Base-by-base conservation (phyloP, 1,140 invertebrate species). In the Macrocentrus cingulum region DNA sequence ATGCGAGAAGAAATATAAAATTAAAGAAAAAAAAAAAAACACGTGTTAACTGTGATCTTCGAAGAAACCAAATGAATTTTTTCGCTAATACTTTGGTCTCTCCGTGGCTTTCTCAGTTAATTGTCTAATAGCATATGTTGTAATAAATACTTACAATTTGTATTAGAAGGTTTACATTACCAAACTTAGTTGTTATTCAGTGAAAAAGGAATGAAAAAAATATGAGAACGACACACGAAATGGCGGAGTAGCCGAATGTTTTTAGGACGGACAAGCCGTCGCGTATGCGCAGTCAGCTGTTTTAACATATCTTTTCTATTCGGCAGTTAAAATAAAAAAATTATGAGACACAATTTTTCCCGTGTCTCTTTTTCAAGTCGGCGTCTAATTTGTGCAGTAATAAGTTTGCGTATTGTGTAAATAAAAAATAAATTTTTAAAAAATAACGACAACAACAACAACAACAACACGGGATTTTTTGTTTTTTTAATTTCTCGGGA, bases 71-170 rank as follows among this genome's bases (percentile, higher is more conserved):
- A 39, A 39, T n/a, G 36, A 39, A 39, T 39, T 39, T 39, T 8
- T 39, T 39, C 36, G 8, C 3, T 39, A 29, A 29, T 29, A 39
- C 8, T 39, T 39, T 39, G 36, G 36, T 39, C 36, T 39, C 36
- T 39, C 36, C 36, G 36, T n/a, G 13, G 36, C 13, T n/a, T 39
- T 39, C 4, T 15, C 36, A 39, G 13, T 13, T 39, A 13, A 13
- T 13, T 39, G 15, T 39, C 36, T 39, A 11, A 5, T n/a, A 39
- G 13, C 7, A 39, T 39, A 39, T 39, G 36, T 15, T n/a, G n/a
- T n/a, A n/a, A n/a, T n/a, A n/a, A n/a, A 39, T 39, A 39, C 36
- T 39, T 39, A 39, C 36, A 39, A 39, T 39, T 39, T 39, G 36
- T 15, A 39, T 39, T 39, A 39, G 36, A n/a, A 13, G 36, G 36